These are phyloP conservation scores for Macaria notata DNA, from an alignment of 2,888 invertebrate genomes.

Conservation along the genomic window DNA sequence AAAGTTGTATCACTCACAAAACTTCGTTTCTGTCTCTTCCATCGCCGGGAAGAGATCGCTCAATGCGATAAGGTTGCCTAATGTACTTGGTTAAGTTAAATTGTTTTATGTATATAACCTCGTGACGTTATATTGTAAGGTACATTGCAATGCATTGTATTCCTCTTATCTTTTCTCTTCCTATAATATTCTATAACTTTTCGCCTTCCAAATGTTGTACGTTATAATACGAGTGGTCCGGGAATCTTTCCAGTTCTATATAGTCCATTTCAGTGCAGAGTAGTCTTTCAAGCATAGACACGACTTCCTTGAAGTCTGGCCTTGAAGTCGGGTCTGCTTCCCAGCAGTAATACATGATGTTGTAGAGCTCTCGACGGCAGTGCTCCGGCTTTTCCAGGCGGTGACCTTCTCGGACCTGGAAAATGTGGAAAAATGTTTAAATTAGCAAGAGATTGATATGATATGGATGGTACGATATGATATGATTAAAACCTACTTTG, in stretches of 20 bases:
- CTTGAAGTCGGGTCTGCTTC: constrained; percentile 91
- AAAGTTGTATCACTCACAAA: too few relatives aligned
- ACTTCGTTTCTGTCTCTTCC: too few relatives aligned
- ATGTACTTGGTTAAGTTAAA: too few relatives aligned
- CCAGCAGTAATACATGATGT: constrained; percentile 98
- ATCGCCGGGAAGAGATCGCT: too few relatives aligned
- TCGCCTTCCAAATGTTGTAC: constrained; percentile 93
- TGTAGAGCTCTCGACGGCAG: constrained; percentile 94
- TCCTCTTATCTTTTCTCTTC: too few relatives aligned
- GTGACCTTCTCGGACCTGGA: constrained; percentile 93
- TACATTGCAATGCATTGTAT: too few relatives aligned
- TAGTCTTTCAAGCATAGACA: constrained; percentile 90
- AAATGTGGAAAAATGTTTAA: constrained; percentile 18
- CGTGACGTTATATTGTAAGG: too few relatives aligned
- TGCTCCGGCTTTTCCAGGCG: constrained; percentile 96
- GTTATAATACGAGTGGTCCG: constrained; percentile 96
- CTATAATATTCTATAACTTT: constrained; percentile 70
- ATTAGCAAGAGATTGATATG: not conserved
- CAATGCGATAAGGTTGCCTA: too few relatives aligned
- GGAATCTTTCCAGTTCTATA: constrained; percentile 95
- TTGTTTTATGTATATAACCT: too few relatives aligned
- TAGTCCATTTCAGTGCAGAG: constrained; percentile 96
- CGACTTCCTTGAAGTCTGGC: constrained; percentile 92
- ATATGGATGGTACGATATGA: too few relatives aligned
- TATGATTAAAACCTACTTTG: too few relatives aligned